Evolutionary conservation across 1,140 invertebrate genomes (phyloP).

Genomic region (Lasaia peninsularis): DNA sequence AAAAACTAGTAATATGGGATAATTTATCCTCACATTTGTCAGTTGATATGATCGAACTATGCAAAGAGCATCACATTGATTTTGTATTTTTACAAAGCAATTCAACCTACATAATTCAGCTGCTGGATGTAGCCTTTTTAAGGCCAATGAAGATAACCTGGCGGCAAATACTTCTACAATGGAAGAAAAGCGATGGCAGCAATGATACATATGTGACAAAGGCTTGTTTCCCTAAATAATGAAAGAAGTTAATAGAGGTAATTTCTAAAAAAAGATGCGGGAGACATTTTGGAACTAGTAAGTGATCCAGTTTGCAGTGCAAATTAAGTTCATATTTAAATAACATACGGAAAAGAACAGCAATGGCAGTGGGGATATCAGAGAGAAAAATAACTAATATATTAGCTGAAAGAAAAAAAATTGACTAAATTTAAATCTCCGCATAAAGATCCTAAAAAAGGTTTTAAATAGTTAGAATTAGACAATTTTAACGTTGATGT

Average conservation of each 20-base stretch:
- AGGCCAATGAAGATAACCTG: no score
- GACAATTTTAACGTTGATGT: background rate
- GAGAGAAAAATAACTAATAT: background rate
- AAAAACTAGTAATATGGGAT: conserved; percentile 25
- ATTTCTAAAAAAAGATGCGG: no score
- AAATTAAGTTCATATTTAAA: no score
- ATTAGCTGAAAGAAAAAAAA: background rate
- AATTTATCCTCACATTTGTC: conserved; percentile 24
- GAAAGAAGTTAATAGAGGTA: no score
- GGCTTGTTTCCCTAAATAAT: no score
- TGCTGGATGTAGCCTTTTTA: no score
- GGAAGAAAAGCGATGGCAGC: no score
- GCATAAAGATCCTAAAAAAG: background rate
- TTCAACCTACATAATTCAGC: no score
- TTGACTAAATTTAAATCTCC: background rate
- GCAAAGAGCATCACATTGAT: conserved; percentile 21
- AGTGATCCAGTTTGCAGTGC: no score
- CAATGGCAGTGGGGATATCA: background rate
- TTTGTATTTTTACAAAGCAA: conserved; percentile 27
- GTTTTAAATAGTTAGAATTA: background rate
- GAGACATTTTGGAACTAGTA: no score
- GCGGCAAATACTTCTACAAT: no score
- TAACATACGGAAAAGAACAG: background rate
- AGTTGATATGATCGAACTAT: conserved; percentile 15
- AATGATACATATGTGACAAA: no score